phyloP scores from a whole-genome alignment of 2,888 invertebrate species.

The Thymelicus acteon region DNA sequence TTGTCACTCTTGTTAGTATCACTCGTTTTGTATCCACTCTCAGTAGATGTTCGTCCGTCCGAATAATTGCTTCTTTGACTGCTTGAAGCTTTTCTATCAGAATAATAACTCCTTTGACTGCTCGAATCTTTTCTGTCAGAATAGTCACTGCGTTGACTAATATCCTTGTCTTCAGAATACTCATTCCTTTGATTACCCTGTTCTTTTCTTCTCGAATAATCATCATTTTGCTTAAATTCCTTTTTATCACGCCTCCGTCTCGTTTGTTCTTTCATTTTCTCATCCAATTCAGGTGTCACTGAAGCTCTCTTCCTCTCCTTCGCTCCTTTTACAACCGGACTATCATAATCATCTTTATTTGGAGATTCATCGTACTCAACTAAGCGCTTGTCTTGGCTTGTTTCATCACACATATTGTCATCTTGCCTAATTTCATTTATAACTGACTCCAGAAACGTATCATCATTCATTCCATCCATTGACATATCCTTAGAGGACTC shows the following conservation, averaged over 20 bases:
- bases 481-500: conserved; percentile 56
- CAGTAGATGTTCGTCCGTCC: conserved; percentile 60
- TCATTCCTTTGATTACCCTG: conserved; percentile 4
- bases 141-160: conserved; percentile 3
- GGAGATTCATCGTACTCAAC: conserved; percentile 78
- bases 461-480: conserved; percentile 66
- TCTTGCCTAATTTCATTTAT: conserved; percentile 78
- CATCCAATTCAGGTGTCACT: conserved; percentile 70
- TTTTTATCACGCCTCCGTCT: conserved; percentile 52
- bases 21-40: conserved; percentile 58
- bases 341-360: conserved; percentile 50
- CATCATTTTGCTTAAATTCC: conserved; percentile 4
- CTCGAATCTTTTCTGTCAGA: background rate
- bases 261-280: conserved; percentile 53
- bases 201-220: conserved; percentile 7
- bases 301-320: conserved; percentile 49
- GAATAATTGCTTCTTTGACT: conserved; percentile 59
- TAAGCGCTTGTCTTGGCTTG: conserved; percentile 68
- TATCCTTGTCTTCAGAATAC: conserved; percentile 4
- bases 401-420: conserved; percentile 63
- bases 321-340: conserved; percentile 31
- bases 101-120: conserved; percentile 47
- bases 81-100: conserved; percentile 47
- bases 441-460: conserved; percentile 74
- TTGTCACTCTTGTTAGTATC: conserved; percentile 60